Evolutionary conservation across 2,888 invertebrate species (phyloP), one percentile per base, ranked within the genome.

Genomic region (Deilephila elpenor): DNA sequence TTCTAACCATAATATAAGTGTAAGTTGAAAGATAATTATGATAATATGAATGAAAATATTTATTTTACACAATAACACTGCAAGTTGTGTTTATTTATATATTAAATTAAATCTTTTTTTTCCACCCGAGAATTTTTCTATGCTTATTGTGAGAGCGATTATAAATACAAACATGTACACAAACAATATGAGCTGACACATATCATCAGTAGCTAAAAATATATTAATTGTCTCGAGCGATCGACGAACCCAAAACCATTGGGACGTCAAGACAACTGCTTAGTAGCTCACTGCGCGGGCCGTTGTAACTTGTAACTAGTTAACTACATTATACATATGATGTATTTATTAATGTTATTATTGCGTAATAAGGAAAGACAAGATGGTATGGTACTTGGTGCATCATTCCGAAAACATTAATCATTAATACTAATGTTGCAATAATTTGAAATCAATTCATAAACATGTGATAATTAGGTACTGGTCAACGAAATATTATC

Each of bases 401-500:
- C 32, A 32, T 32, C 32, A 32, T 32, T 32, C 32, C 32, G 3
- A 32, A 32, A 32, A 32, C 32, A 44, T 44, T 44, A 44, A 44
- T 44, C 44, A 44, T 44, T 44, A 14, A 44, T 44, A 44, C 44
- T 44, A 19, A 32, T 29, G 29, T 61, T 20, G 29, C 14, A 64
- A 64, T 64, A n/a, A 53, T 51, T 60, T 60, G 25, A 37, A 61
- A 61, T 51, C 61, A 72, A 72, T 62, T 62, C n/a, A 71, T 61
- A 71, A 71, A 71, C 71, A 71, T 44, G 6, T 17, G 29, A 71
- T 61, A 60, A 34, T 60, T 72, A 71, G 8, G 20, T 51, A 61
- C 29, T 70, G n/a, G 25, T 56, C 20, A 56, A 72, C 19, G 76
- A 75, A 75, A 78, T 73, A 32, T 75, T 82, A 80, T 82, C 78